Evolutionary conservation across 37 sponge, comb jelly and placozoan species (phyloP).

Genomic region (Halichondria panicea): DNA sequence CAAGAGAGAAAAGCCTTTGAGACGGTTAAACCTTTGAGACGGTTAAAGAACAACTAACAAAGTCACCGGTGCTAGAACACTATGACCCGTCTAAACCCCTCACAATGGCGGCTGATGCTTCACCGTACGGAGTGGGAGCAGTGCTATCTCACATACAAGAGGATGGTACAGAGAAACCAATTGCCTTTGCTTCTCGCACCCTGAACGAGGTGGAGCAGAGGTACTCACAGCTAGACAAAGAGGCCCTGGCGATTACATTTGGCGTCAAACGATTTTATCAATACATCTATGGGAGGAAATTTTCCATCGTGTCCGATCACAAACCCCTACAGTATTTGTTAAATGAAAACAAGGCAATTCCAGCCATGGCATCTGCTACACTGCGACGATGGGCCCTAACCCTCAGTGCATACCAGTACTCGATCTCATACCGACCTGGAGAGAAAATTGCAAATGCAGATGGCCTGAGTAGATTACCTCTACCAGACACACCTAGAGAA

Average conservation of each 20-base stretch:
- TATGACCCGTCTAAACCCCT: constrained; percentile 10
- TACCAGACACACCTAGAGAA: not conserved
- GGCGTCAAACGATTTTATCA: constrained; percentile 29
- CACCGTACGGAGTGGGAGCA: constrained; percentile 41
- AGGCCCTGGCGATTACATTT: constrained; percentile 23
- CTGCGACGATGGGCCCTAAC: constrained; percentile 39
- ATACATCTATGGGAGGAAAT: constrained; percentile 11
- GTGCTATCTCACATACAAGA: constrained; percentile 17
- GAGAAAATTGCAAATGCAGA: constrained; percentile 27
- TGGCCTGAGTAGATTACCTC: constrained; percentile 28
- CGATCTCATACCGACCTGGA: constrained; percentile 30
- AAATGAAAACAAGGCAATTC: constrained; percentile 1
- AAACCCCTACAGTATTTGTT: constrained; percentile 36
- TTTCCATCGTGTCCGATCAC: constrained; percentile 32
- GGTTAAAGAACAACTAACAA: constrained; percentile 1
- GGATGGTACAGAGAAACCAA: constrained; percentile 17
- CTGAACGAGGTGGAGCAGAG: constrained; percentile 13
- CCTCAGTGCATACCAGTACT: constrained; percentile 35
- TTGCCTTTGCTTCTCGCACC: constrained; percentile 18
- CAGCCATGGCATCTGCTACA: constrained; percentile 37
- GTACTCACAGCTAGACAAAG: constrained; percentile 36
- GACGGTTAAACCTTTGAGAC: constrained; percentile 25
- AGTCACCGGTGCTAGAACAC: constrained; percentile 1
- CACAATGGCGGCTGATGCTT: constrained; percentile 21
- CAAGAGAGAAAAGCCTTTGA: constrained; percentile 34